Percentiles rank a stretch among this genome's conserved stretches.
phyloP scores from a whole-genome alignment of 1,140 invertebrate species.

The Trachelipus rathkii region DNA sequence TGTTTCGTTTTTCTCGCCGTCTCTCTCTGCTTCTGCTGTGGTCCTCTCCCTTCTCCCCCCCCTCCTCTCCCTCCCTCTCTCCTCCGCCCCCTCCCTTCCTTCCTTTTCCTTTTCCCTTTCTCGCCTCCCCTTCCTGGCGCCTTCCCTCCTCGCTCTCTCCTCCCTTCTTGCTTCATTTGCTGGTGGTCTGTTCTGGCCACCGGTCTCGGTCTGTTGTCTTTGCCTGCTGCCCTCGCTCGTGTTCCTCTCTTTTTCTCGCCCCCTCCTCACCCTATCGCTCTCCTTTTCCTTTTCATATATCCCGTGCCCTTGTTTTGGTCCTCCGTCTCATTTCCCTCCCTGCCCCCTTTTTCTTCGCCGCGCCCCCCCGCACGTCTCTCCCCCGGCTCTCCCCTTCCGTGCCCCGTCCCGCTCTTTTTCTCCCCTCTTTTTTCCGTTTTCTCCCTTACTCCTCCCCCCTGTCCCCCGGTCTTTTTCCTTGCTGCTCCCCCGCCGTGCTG shows the following conservation, averaged over 20 bases:
- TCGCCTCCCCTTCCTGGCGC: neutral
- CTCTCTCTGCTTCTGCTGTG: neutral
- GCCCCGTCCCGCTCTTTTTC: neutral
- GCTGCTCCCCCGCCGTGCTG: too few relatives aligned
- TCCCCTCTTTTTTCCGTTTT: neutral
- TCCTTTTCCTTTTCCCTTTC: neutral
- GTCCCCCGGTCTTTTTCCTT: too few relatives aligned
- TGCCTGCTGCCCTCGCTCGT: neutral
- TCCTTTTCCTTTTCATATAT: neutral
- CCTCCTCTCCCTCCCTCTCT: neutral
- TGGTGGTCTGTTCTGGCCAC: too few relatives aligned
- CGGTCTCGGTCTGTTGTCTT: too few relatives aligned
- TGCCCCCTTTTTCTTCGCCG: neutral
- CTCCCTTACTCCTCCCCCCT: neutral
- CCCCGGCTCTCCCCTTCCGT: neutral
- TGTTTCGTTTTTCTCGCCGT: neutral
- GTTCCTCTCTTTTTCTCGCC: neutral
- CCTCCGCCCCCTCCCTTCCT: neutral
- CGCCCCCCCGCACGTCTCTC: neutral
- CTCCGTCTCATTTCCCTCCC: neutral
- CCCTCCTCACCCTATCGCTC: neutral
- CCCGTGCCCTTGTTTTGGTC: neutral
- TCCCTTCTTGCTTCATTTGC: neutral
- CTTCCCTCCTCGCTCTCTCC: constrained; percentile 4
- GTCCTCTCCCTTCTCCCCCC: neutral